Evolutionary conservation across 2,797 vertebrate species (phyloP).

Genomic region (Meda fulgida): DNA sequence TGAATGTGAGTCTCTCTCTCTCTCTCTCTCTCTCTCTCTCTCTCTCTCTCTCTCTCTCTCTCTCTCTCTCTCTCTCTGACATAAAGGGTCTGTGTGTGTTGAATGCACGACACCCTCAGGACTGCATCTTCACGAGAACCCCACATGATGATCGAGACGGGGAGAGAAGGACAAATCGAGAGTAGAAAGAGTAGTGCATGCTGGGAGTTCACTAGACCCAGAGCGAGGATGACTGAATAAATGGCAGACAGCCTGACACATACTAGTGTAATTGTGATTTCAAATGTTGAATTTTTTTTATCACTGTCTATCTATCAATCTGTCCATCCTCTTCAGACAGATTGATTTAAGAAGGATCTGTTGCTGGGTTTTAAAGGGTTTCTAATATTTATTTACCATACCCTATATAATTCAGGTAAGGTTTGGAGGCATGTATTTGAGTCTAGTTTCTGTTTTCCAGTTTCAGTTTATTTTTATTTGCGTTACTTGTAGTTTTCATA

Average conservation of each 20-base stretch:
- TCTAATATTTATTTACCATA: not conserved
- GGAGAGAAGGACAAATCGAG: not conserved
- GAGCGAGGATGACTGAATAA: not conserved
- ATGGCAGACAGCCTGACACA: not conserved
- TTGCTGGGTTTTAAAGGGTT: not conserved
- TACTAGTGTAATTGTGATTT: not conserved
- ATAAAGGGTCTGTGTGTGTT: conserved; percentile 10
- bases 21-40: too few relatives aligned
- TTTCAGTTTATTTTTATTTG: not conserved
- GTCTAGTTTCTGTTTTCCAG: not conserved
- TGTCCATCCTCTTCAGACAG: not conserved
- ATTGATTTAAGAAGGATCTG: not conserved
- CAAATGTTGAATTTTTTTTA: not conserved
- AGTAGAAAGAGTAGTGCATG: not conserved
- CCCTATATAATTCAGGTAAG: not conserved
- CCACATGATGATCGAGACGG: not conserved
- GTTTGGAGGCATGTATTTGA: not conserved
- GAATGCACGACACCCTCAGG: conserved; percentile 14
- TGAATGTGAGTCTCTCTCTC: conserved; percentile 6
- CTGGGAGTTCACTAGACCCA: not conserved
- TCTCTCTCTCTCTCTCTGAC: not conserved
- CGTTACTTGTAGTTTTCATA: not conserved
- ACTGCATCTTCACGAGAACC: conserved; percentile 2
- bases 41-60: too few relatives aligned
- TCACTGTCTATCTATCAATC: not conserved